Percentiles rank a stretch among this genome's conserved stretches.
Evolutionary conservation across 2,797 vertebrate genomes (phyloP).

Genomic region (Denticeps clupeoides): DNA sequence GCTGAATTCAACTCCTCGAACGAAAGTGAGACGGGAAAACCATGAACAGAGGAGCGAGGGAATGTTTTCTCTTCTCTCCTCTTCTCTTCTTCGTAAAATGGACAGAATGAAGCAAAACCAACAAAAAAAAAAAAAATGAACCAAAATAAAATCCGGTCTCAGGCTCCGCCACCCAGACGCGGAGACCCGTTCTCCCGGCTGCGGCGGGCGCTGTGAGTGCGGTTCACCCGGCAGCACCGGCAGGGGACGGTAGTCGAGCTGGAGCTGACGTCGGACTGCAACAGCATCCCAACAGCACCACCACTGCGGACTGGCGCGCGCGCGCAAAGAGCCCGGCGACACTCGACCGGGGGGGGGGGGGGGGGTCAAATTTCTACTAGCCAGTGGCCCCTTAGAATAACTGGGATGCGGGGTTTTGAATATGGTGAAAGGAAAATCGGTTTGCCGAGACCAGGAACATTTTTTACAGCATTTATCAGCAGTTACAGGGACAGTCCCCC

Average conservation of each 20-base stretch:
- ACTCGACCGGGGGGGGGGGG: constrained; percentile 6
- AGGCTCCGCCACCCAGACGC: constrained; percentile 5
- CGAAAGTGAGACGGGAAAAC: constrained; percentile 53
- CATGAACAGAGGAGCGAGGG: constrained; percentile 65
- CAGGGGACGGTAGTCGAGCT: constrained; percentile 75
- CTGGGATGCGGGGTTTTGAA: too few relatives aligned
- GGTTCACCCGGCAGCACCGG: constrained; percentile 66
- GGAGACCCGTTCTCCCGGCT: constrained; percentile 61
- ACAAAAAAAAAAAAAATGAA: not conserved
- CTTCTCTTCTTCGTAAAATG: too few relatives aligned
- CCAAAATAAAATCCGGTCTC: not conserved
- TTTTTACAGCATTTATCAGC: too few relatives aligned
- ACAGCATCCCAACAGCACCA: constrained; percentile 52
- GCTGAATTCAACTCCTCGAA: constrained; percentile 67
- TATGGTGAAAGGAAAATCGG: too few relatives aligned
- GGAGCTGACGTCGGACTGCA: constrained; percentile 76
- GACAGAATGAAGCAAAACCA: constrained; percentile 41
- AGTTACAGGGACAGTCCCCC: too few relatives aligned
- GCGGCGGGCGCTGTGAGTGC: constrained; percentile 43
- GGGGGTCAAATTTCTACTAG: constrained; percentile 2
- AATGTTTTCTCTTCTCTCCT: too few relatives aligned
- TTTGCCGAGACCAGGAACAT: too few relatives aligned
- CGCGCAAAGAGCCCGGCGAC: constrained; percentile 25
- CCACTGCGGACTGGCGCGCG: constrained; percentile 53
- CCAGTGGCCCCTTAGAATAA: not conserved